phyloP scores from a whole-genome alignment of 2,888 invertebrate genomes.

The Allophyes oxyacanthae region DNA sequence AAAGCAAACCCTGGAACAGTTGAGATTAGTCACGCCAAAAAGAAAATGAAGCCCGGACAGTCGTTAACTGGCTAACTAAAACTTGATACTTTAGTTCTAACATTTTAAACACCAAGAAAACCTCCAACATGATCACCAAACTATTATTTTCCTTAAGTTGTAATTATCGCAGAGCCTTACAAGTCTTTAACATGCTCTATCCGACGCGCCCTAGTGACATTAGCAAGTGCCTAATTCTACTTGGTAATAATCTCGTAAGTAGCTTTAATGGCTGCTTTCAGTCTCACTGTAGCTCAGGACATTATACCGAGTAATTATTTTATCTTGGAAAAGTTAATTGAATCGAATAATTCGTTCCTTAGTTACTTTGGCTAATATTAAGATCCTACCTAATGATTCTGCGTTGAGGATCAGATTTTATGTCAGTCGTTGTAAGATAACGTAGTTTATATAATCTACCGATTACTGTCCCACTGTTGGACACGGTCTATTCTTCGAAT shows the following conservation, averaged over 20 bases:
- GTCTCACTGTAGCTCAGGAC: constrained; percentile 25
- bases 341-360: constrained; percentile 28
- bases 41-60: too few species aligned
- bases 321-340: constrained; percentile 38
- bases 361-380: constrained; percentile 10
- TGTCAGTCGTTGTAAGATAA: neutral
- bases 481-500: too few species aligned
- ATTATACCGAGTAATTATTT: constrained; percentile 45
- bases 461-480: too few species aligned
- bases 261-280: constrained; percentile 44
- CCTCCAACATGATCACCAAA: constrained; percentile 8
- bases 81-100: too few species aligned
- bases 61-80: too few species aligned
- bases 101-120: neutral
- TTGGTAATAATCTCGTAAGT: constrained; percentile 49
- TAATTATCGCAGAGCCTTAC: constrained; percentile 21
- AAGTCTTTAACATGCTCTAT: constrained; percentile 32
- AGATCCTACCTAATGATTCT: constrained; percentile 3
- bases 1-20: too few species aligned
- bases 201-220: constrained; percentile 26
- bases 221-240: constrained; percentile 44
- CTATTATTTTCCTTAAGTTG: constrained; percentile 22
- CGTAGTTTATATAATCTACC: too few species aligned
- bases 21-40: too few species aligned
- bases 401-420: neutral